Evolutionary conservation across 1,140 invertebrate species (phyloP).

Genomic region (Leptestheria dahalacensis): DNA sequence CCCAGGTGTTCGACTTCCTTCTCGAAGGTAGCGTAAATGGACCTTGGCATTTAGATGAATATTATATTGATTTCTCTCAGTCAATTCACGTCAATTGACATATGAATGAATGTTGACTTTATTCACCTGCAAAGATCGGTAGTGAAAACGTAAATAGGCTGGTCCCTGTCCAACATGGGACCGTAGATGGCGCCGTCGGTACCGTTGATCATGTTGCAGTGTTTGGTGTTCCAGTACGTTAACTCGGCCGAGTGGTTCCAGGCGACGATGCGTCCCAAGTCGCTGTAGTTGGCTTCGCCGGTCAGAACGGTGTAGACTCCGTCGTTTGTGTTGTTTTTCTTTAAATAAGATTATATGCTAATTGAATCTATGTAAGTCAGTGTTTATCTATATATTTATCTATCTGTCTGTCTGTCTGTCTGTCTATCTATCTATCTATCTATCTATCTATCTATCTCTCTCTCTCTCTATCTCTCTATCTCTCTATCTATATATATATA

Average conservation of each 20-base stretch:
- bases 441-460: too few relatives aligned
- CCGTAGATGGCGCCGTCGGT: constrained; percentile 25
- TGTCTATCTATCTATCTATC: too few relatives aligned
- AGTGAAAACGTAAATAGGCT: constrained; percentile 23
- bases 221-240: constrained; percentile 13
- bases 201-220: constrained; percentile 24
- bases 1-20: constrained; percentile 1
- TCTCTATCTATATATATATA: too few relatives aligned
- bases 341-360: background rate
- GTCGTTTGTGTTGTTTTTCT: constrained; percentile 13
- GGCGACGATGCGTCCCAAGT: constrained; percentile 5
- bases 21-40: constrained; percentile 8
- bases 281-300: constrained; percentile 5
- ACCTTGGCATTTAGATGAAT: too few relatives aligned
- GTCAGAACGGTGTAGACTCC: constrained; percentile 9
- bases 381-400: too few relatives aligned
- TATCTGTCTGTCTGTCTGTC: too few relatives aligned
- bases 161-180: constrained; percentile 22
- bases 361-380: too few relatives aligned
- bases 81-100: background rate
- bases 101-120: background rate
- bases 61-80: background rate
- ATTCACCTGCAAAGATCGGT: constrained; percentile 24
- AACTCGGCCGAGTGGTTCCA: constrained; percentile 11
- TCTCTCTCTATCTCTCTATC: too few relatives aligned